These are phyloP conservation scores for Trichopoda pennipes DNA, from an alignment of 2,888 invertebrate species.

Conservation along the genomic window DNA sequence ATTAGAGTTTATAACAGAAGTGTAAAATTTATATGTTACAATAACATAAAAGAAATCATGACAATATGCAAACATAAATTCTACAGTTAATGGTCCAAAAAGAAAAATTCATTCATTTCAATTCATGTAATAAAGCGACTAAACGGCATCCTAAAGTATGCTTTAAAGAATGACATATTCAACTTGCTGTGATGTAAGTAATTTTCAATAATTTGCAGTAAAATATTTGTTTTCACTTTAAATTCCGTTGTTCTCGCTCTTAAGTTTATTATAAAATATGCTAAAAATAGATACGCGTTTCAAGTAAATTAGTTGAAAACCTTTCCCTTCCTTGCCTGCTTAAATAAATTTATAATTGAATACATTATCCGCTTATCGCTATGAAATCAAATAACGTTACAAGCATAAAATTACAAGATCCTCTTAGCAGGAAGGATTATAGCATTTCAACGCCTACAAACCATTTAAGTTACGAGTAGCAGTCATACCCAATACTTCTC, in stretches of 20 bases:
- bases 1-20: conserved; percentile 60
- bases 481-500: not conserved
- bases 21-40: conserved; percentile 45
- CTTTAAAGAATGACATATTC: not conserved
- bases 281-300: conserved; percentile 17
- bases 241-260: not conserved
- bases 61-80: conserved; percentile 77
- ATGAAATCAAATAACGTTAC: conserved; percentile 60
- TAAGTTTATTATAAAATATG: not conserved
- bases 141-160: not conserved
- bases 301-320: conserved; percentile 62
- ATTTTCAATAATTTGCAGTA: not conserved
- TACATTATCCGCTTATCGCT: conserved; percentile 77
- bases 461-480: not conserved
- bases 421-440: conserved; percentile 62
- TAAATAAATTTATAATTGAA: conserved; percentile 68
- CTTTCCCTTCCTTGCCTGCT: conserved; percentile 5
- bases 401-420: conserved; percentile 67
- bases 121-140: not conserved
- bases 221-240: not conserved
- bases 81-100: conserved; percentile 80
- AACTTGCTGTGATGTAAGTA: not conserved
- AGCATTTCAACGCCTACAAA: conserved; percentile 59
- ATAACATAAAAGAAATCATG: conserved; percentile 40
- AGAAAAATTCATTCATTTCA: conserved; percentile 64